Conservation (phyloP, 35 echinoderm and acorn worm species). For the Anneissia japonica region DNA sequence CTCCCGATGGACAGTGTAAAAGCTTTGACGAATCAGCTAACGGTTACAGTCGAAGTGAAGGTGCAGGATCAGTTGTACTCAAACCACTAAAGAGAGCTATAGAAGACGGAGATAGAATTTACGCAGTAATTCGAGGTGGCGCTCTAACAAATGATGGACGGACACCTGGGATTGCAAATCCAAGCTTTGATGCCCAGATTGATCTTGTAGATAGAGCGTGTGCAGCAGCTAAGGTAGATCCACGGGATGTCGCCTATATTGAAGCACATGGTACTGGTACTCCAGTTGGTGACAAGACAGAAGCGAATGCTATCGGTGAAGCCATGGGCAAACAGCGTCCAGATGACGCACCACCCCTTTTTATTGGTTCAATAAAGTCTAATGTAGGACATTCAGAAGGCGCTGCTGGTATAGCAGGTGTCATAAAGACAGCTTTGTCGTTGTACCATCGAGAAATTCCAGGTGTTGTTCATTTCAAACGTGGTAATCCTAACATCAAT, state of each 20-base stretch:
- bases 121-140: conserved; percentile 50
- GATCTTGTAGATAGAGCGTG: neutral
- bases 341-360: neutral
- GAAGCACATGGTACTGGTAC: conserved; percentile 47
- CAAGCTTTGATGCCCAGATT: conserved; percentile 18
- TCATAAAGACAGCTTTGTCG: conserved; percentile 36
- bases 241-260: conserved; percentile 9
- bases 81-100: conserved; percentile 42
- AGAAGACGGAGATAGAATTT: conserved; percentile 25
- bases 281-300: conserved; percentile 34
- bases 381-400: conserved; percentile 60
- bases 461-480: conserved; percentile 2
- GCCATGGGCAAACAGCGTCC: neutral
- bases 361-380: conserved; percentile 2
- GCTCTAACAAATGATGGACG: conserved; percentile 52
- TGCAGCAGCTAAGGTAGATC: neutral
- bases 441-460: neutral
- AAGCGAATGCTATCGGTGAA: conserved; percentile 20
- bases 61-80: conserved; percentile 19
- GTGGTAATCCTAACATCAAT: neutral
- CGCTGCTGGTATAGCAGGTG: conserved; percentile 48
- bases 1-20: conserved; percentile 49
- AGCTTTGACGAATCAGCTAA: conserved; percentile 57
- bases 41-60: conserved; percentile 41
- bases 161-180: conserved; percentile 40